These are phyloP conservation scores for Lycia hirtaria DNA, from an alignment of 2,888 invertebrate species.

Conservation along the genomic window DNA sequence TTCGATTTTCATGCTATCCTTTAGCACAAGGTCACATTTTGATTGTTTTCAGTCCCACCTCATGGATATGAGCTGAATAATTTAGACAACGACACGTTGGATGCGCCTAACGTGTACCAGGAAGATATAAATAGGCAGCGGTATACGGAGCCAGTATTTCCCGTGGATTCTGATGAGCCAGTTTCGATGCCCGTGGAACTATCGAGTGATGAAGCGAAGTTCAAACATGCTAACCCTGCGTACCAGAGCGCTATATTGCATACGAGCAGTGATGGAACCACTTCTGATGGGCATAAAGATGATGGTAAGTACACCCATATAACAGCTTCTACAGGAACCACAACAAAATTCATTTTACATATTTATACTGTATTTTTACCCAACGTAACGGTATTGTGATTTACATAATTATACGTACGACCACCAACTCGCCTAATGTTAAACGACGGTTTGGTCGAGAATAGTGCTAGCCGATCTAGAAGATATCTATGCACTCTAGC, in stretches of 20 bases:
- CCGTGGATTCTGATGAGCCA: constrained; percentile 74
- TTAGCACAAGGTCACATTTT: constrained; percentile 2
- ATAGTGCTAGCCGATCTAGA: too few relatives aligned
- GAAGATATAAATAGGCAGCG: constrained; percentile 72
- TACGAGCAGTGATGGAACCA: constrained; percentile 68
- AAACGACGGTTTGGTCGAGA: too few relatives aligned
- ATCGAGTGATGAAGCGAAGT: constrained; percentile 79
- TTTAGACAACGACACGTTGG: constrained; percentile 87
- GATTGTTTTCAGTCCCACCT: constrained; percentile 82
- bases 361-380: too few relatives aligned
- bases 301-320: constrained; percentile 63
- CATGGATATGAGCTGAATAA: constrained; percentile 88
- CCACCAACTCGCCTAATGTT: too few relatives aligned
- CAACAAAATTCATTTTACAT: not conserved
- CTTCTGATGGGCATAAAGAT: constrained; percentile 72
- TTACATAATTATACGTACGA: too few relatives aligned
- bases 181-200: constrained; percentile 77
- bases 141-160: constrained; percentile 69
- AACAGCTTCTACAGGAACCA: not conserved
- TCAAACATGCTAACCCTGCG: constrained; percentile 90
- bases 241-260: constrained; percentile 91
- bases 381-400: too few relatives aligned
- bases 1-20: constrained; percentile 12
- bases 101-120: constrained; percentile 85
- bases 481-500: too few relatives aligned